Base-by-base conservation (phyloP, 2,888 invertebrate species). In the Scelioninae gen. 1 region DNA sequence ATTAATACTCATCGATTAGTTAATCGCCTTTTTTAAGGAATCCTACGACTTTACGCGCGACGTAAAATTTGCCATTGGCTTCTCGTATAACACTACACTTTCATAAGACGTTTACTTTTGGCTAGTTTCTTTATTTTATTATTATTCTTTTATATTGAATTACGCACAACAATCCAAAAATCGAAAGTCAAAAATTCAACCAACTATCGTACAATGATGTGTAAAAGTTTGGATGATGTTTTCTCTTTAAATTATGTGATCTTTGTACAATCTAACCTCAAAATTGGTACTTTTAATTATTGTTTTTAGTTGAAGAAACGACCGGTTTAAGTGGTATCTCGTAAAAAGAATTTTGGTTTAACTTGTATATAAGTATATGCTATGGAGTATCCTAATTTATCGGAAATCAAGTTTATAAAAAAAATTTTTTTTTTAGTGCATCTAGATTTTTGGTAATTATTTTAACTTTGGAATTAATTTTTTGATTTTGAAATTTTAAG, bases 301-400 rank as follows among this genome's bases (percentile, higher is more conserved):
- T 71, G 60, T 58, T 71, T 60, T 71, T 40, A 23, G 53, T 62
- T 72, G 72, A 72, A 72, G 51, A 72, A 72, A 72, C 72, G 60
- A 62, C 32, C 32, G 45, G 56, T 58, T 72, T 31, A 51, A 72
- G 72, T 72, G 72, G 72, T 72, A 72, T 72, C 72, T 72, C 72
- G 13, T 72, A 31, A 60, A 72, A 68, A 29, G 13, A 40, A 58
- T 23, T 23, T 23, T 23, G 4, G 23, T 1, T 23, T 23, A 23
- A 23, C 4, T 23, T 23, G 23, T 23, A 23, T 23, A 23, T 23
- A 23, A 23, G 23, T 23, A 23, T n/a, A n/a, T 23, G 23, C 23
- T 23, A 1, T 23, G 23, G 11, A 11, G 43, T 43, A n/a, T 43
- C 43, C 0, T 23, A 23, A 23, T 2, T 23, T 23, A 2, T 43